These are phyloP conservation scores for Indri indri DNA, from an alignment of 2,113 vertebrate species.

Conservation along the genomic window DNA sequence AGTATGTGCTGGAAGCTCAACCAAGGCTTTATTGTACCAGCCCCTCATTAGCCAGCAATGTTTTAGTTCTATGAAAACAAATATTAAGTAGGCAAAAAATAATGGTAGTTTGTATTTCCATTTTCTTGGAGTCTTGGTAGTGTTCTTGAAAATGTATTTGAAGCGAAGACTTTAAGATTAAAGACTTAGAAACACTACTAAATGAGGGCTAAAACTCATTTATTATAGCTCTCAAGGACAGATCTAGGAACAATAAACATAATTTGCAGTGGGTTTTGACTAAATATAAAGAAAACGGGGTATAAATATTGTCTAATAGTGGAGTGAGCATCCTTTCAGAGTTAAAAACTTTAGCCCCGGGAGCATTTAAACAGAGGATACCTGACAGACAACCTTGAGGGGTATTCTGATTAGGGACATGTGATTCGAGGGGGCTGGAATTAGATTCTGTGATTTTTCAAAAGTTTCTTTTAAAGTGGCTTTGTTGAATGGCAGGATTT, in stretches of 20 bases:
- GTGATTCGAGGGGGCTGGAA: background rate
- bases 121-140: background rate
- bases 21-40: too few relatives aligned
- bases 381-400: background rate
- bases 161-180: background rate
- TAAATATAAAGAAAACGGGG: background rate
- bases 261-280: background rate
- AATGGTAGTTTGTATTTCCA: background rate
- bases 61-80: background rate
- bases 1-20: background rate
- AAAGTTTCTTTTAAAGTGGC: background rate
- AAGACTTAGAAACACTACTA: background rate
- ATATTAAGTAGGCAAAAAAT: background rate
- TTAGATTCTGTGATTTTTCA: background rate
- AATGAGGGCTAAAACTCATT: background rate
- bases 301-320: background rate
- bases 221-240: background rate
- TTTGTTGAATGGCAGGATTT: background rate
- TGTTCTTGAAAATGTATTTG: background rate
- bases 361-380: background rate
- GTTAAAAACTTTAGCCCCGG: background rate
- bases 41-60: background rate
- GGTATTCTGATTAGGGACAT: background rate
- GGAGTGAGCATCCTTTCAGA: background rate
- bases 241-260: background rate